Conservation (phyloP, 2,113 vertebrate genomes). For the Pseudopipra pipra region DNA sequence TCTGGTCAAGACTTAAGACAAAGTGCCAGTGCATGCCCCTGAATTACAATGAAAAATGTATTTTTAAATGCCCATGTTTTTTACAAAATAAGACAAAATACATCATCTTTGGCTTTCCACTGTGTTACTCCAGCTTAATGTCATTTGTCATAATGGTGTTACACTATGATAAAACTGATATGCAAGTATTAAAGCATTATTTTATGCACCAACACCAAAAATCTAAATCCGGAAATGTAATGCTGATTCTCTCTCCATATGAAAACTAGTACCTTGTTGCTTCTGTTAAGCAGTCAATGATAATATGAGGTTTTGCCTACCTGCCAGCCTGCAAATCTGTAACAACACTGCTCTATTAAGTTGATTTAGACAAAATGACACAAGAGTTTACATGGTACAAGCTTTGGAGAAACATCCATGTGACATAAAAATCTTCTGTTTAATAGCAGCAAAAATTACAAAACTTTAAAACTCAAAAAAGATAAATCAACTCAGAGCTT, state of each 20-base stretch:
- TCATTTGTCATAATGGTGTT: background rate
- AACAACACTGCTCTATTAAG: background rate
- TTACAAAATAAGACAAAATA: conserved; percentile 2
- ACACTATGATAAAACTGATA: background rate
- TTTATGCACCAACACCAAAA: background rate
- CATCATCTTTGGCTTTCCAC: background rate
- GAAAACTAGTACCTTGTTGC: background rate
- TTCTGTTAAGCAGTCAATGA: background rate
- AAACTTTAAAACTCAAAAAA: background rate
- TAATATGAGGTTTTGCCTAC: background rate
- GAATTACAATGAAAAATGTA: background rate
- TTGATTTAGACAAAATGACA: background rate
- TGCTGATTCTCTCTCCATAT: background rate
- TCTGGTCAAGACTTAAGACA: background rate
- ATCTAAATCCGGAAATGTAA: background rate
- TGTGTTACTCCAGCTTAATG: background rate
- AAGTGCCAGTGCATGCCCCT: background rate
- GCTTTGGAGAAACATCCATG: background rate
- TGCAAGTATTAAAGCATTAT: background rate
- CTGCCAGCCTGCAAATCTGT: background rate
- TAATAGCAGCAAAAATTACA: background rate
- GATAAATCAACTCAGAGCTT: background rate
- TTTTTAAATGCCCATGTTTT: background rate
- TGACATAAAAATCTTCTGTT: background rate
- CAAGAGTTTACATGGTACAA: background rate